Conservation (phyloP, 2,113 vertebrate species). For the Manacus vitellinus region DNA sequence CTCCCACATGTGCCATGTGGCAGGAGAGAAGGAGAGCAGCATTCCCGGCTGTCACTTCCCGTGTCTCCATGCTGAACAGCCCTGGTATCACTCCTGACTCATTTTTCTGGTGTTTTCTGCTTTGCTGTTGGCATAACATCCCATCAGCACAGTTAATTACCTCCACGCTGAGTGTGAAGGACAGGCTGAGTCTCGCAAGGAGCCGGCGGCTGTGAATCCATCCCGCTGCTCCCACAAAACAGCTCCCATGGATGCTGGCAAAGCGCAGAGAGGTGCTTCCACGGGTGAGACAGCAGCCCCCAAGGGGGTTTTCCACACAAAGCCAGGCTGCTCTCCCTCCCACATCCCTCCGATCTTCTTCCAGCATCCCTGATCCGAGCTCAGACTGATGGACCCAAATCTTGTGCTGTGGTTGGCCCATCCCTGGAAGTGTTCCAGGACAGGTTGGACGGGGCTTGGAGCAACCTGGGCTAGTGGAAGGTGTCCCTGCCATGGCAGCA, state of each 20-base stretch:
- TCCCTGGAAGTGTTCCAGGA: not conserved
- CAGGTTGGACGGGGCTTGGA: not conserved
- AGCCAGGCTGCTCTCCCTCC: not conserved
- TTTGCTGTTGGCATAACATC: conserved; percentile 72
- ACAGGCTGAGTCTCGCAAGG: conserved; percentile 65
- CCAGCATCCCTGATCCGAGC: not conserved
- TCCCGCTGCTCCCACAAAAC: conserved; percentile 46
- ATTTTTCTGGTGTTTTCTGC: conserved; percentile 69
- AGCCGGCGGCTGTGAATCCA: conserved; percentile 60
- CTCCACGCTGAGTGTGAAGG: conserved; percentile 76
- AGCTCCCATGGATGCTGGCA: not conserved
- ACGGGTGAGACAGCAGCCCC: not conserved
- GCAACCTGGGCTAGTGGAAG: not conserved
- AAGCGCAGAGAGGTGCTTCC: not conserved
- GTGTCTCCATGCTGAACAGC: not conserved
- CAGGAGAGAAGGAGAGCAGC: not conserved
- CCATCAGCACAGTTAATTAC: conserved; percentile 76
- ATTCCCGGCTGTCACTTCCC: not conserved
- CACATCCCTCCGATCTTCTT: rapidly evolving
- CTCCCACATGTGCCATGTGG: not conserved
- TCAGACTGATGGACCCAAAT: rapidly evolving
- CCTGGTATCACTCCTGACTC: conserved; percentile 6
- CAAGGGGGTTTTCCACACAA: not conserved
- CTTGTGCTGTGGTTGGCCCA: not conserved
- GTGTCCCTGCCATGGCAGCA: not conserved